phyloP scores from a whole-genome alignment of 1,140 invertebrate species.

The Homalodisca vitripennis region DNA sequence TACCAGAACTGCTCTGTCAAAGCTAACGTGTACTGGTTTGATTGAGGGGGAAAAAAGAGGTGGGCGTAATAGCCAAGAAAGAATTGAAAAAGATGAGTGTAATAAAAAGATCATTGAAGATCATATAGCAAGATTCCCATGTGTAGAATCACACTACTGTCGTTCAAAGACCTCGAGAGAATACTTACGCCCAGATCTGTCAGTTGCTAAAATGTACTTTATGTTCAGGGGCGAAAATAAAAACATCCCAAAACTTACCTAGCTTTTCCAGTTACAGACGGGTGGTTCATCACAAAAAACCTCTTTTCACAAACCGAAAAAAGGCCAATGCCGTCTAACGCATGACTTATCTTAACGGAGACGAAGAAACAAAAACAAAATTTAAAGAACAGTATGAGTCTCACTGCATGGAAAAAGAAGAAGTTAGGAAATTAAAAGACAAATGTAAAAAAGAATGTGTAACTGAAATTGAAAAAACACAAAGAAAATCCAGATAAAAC shows the following conservation, averaged over 20 bases:
- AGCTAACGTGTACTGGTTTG: constrained; percentile 1
- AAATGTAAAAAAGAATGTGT: background rate
- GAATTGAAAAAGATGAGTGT: background rate
- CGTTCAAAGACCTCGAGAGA: constrained; percentile 5
- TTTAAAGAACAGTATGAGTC: constrained; percentile 5
- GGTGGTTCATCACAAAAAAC: background rate
- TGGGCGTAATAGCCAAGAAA: background rate
- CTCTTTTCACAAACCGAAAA: constrained; percentile 8
- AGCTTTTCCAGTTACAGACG: constrained; percentile 10
- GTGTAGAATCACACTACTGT: constrained; percentile 3
- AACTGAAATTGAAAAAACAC: constrained; percentile 4
- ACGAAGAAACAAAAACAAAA: background rate
- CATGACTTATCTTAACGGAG: constrained; percentile 5
- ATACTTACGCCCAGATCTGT: constrained; percentile 1
- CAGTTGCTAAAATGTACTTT: constrained; percentile 12
- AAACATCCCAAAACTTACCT: background rate
- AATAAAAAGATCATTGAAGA: constrained; percentile 15
- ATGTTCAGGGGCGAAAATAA: constrained; percentile 1
- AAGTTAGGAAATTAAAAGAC: constrained; percentile 13
- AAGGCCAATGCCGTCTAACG: constrained; percentile 4
- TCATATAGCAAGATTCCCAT: constrained; percentile 6
- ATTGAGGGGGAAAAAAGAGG: background rate
- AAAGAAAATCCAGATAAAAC: background rate
- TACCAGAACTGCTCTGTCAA: background rate
- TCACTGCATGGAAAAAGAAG: constrained; percentile 4